A percentile compares a stretch with the other conserved stretches of the same genome.
Evolutionary conservation across 2,888 invertebrate genomes (phyloP).

Genomic region (Conistra vaccinii): DNA sequence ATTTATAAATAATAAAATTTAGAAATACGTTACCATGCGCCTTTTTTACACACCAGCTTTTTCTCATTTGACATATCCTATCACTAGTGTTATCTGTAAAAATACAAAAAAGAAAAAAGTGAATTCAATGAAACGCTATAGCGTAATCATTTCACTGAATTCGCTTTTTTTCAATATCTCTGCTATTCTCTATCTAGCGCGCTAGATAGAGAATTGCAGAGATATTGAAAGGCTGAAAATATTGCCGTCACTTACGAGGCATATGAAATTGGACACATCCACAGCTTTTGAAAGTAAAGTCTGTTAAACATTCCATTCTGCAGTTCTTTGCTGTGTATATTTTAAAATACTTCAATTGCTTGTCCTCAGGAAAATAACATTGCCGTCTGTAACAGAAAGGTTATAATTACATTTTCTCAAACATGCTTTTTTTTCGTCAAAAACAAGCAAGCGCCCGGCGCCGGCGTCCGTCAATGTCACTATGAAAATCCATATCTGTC

Average conservation of each 20-base stretch:
- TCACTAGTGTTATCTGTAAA: conserved; percentile 18
- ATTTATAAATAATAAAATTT: not conserved
- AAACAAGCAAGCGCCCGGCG: too few species aligned
- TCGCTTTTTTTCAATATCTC: too few species aligned
- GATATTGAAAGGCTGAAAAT: not conserved
- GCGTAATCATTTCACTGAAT: too few species aligned
- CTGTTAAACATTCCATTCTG: conserved; percentile 73
- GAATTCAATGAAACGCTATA: not conserved
- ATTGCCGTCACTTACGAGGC: conserved; percentile 72
- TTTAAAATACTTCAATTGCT: conserved; percentile 71
- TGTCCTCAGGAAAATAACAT: conserved; percentile 74
- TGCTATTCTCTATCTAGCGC: too few species aligned
- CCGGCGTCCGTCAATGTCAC: too few species aligned
- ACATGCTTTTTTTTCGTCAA: too few species aligned
- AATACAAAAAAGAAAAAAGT: not conserved
- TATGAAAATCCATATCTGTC: too few species aligned
- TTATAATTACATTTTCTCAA: too few species aligned
- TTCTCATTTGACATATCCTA: not conserved
- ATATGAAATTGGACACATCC: conserved; percentile 74
- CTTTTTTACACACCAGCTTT: not conserved
- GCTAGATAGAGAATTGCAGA: not conserved
- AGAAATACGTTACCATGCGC: conserved; percentile 5
- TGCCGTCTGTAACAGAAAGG: conserved; percentile 69
- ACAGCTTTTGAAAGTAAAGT: conserved; percentile 69
- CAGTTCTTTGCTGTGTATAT: conserved; percentile 78